These are phyloP conservation scores for Pampusana beccarii DNA, from an alignment of 2,113 vertebrate species.

Conservation along the genomic window DNA sequence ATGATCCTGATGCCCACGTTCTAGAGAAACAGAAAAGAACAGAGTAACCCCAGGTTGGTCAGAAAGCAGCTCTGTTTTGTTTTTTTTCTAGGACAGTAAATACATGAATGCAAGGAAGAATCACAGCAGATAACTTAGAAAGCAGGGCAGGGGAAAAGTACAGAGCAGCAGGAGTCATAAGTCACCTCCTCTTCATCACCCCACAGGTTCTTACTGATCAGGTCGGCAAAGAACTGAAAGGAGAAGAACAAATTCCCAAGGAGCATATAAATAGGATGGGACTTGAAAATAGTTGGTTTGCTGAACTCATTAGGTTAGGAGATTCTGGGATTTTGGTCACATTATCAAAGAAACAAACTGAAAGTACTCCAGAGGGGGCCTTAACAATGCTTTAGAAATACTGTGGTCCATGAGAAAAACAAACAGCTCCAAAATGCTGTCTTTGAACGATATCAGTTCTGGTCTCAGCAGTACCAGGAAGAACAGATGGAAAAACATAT, in stretches of 20 bases:
- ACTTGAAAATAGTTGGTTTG: not conserved
- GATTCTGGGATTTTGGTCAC: not conserved
- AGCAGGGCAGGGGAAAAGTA: not conserved
- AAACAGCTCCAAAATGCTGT: not conserved
- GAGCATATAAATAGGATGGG: rapidly evolving
- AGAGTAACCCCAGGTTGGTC: too few relatives aligned
- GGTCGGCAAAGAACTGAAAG: not conserved
- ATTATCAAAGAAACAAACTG: not conserved
- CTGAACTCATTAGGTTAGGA: not conserved
- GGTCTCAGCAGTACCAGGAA: not conserved
- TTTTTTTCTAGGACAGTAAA: not conserved
- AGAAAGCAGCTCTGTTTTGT: not conserved
- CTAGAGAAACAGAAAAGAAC: not conserved
- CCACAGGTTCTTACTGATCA: not conserved
- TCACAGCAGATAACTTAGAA: rapidly evolving
- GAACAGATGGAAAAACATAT: not conserved
- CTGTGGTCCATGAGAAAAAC: not conserved
- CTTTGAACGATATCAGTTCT: not conserved
- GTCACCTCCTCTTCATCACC: not conserved
- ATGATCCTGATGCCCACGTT: not conserved
- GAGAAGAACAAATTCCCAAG: not conserved
- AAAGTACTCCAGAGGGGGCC: not conserved
- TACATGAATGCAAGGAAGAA: not conserved
- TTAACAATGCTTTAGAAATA: not conserved
- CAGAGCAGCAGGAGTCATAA: rapidly evolving